Evolutionary conservation across 2,797 vertebrate genomes (phyloP).

Genomic region (Sebastes kiyomatsui): DNA sequence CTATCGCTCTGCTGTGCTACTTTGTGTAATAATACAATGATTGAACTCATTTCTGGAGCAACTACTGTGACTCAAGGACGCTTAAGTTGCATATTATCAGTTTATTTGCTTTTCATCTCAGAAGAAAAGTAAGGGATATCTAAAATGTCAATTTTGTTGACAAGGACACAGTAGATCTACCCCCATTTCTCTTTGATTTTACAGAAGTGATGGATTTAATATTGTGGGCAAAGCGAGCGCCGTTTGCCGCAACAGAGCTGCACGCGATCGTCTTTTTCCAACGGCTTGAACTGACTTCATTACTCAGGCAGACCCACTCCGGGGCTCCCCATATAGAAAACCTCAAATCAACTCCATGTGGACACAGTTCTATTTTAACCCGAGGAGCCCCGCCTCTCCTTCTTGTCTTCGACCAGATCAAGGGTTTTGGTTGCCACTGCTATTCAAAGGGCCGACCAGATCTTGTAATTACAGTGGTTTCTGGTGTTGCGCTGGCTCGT

Average conservation of each 20-base stretch:
- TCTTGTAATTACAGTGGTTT: slow-evolving; percentile 79
- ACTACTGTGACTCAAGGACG: not conserved
- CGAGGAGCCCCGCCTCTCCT: slow-evolving; percentile 25
- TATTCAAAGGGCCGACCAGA: slow-evolving; percentile 54
- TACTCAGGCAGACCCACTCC: slow-evolving; percentile 61
- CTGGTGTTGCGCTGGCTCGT: slow-evolving; percentile 69
- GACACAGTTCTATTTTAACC: slow-evolving; percentile 69
- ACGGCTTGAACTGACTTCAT: slow-evolving; percentile 62
- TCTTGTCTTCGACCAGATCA: slow-evolving; percentile 59
- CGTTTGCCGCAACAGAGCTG: slow-evolving; percentile 59
- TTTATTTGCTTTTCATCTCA: slow-evolving; percentile 26
- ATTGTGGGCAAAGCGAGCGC: slow-evolving; percentile 49
- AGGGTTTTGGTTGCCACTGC: slow-evolving; percentile 49
- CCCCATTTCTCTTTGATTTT: slow-evolving; percentile 38
- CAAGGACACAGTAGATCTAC: slow-evolving; percentile 3
- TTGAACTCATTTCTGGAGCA: slow-evolving; percentile 1
- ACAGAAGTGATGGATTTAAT: slow-evolving; percentile 64
- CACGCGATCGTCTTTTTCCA: slow-evolving; percentile 68
- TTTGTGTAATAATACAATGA: slow-evolving; percentile 4
- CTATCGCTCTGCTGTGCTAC: not conserved
- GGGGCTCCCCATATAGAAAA: slow-evolving; percentile 76
- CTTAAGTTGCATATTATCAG: slow-evolving; percentile 3
- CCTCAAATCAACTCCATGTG: slow-evolving; percentile 84
- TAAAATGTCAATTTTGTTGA: slow-evolving; percentile 3
- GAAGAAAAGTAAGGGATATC: slow-evolving; percentile 2